Percentiles rank a stretch among this genome's conserved stretches.
Conservation (phyloP, 30 jellyfish, hydroid and myxozoan genomes). For the Hydractinia echinata region DNA sequence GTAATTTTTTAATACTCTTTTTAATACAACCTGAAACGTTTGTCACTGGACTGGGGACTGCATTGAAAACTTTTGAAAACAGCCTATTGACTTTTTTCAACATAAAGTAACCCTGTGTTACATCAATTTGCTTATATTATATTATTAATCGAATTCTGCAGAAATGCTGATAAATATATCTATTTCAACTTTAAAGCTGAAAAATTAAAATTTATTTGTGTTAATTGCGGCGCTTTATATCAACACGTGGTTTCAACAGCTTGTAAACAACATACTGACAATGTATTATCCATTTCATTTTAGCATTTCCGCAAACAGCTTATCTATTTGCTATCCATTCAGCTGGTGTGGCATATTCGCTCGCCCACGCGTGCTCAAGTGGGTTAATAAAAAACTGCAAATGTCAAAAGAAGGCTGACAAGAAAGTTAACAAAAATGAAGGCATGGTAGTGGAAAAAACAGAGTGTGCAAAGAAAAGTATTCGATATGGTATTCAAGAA, state of each 20-base stretch:
- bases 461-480: conserved; percentile 10
- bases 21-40: too few species aligned
- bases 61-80: too few species aligned
- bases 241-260: too few species aligned
- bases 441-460: not conserved
- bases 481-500: conserved; percentile 15
- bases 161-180: not conserved
- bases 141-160: not conserved
- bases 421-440: not conserved
- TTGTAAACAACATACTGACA: too few species aligned
- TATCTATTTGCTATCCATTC: conserved; percentile 28
- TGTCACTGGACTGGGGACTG: too few species aligned
- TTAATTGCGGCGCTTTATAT: too few species aligned
- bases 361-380: conserved; percentile 25
- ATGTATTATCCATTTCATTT: not conserved
- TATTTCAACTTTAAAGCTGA: too few species aligned
- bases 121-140: not conserved
- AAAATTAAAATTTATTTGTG: too few species aligned
- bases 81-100: too few species aligned
- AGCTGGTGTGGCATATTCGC: conserved; percentile 35
- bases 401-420: not conserved
- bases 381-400: conserved; percentile 27
- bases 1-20: too few species aligned
- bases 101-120: too few species aligned
- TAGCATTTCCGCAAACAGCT: conserved; percentile 41